Evolutionary conservation across 2,113 vertebrate genomes (phyloP), one percentile per base, ranked within the genome.

Genomic region (Sialia sialis): DNA sequence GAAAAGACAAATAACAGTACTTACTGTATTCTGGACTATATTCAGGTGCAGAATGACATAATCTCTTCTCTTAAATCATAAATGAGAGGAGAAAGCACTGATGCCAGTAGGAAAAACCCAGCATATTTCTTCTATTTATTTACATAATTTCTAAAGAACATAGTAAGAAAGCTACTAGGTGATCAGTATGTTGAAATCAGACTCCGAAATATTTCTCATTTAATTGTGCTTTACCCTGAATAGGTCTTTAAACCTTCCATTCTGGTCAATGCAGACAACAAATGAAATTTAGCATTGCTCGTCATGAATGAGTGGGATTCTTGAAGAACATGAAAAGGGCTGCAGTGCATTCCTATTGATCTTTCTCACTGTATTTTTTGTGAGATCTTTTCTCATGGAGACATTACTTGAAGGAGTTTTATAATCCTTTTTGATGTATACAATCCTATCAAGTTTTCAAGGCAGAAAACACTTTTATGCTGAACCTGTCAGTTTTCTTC

Each of bases 401-500:
- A 80, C 64, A 90, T 80, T 69, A 83, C 64, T 94, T 74, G 80
- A 93, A 87, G 39, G 54, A 32, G 56, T 92, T 95, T 78, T 81
- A 73, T 62, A 87, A 93, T 80, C 59, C 74, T 81, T 89, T 96
- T 90, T 89, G 77, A 79, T 84, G 70, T 64, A 76, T 39, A 60
- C 14, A 92, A 63, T 84, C 75, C 66, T 78, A 46, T 84, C 69
- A 54, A 84, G 51, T 30, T 85, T 55, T 86, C 63, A 44, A 84
- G 58, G 54, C 84, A 92, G 54, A 72, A 92, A 95, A 89, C 73
- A 88, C 27, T 91, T 88, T 70, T 70, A 68, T 77, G 91, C 63
- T 91, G 27, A 90, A 82, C 25, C 44, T 58, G 60, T 55, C 89
- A 84, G 26, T 73, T 93, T 90, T 87, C 54, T 93, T 93, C 62